Percentiles rank a stretch among this genome's conserved stretches.
Conservation (phyloP, 2,113 vertebrate species). For the Megalops atlanticus region DNA sequence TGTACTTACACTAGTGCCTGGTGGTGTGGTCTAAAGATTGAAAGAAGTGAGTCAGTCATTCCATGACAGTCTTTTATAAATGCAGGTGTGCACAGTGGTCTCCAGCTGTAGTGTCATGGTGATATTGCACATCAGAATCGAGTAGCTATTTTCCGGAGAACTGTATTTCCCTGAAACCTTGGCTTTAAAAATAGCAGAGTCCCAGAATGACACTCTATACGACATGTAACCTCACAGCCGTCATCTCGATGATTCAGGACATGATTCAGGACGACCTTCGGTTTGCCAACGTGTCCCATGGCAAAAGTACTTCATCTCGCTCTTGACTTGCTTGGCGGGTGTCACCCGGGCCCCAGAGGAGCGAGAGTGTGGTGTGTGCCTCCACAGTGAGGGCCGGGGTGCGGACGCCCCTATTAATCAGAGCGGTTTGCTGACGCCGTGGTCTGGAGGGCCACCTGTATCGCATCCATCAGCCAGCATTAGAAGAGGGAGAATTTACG, state of each 20-base stretch:
- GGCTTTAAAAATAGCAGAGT: background rate
- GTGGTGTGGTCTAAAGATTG: too few relatives aligned
- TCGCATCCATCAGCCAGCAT: conserved; percentile 16
- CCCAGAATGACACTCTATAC: background rate
- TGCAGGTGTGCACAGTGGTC: background rate
- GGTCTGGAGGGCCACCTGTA: conserved; percentile 24
- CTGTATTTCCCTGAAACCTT: background rate
- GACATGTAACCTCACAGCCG: background rate
- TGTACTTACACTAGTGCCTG: too few relatives aligned
- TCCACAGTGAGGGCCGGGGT: conserved; percentile 12
- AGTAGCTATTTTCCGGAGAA: background rate
- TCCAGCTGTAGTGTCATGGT: background rate
- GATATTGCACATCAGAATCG: too few relatives aligned
- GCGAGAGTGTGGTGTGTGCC: too few relatives aligned
- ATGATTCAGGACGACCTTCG: conserved; percentile 39
- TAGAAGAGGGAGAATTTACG: conserved; percentile 37
- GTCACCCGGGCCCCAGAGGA: background rate
- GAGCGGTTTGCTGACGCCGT: conserved; percentile 43
- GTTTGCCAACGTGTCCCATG: conserved; percentile 8
- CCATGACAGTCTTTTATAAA: background rate
- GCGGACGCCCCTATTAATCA: conserved; percentile 40
- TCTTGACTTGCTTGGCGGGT: background rate
- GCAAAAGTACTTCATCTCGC: conserved; percentile 11
- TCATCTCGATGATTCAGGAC: background rate
- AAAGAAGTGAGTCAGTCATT: background rate